Conservation (phyloP, 2,888 invertebrate species). For the Aphodius sticticus region DNA sequence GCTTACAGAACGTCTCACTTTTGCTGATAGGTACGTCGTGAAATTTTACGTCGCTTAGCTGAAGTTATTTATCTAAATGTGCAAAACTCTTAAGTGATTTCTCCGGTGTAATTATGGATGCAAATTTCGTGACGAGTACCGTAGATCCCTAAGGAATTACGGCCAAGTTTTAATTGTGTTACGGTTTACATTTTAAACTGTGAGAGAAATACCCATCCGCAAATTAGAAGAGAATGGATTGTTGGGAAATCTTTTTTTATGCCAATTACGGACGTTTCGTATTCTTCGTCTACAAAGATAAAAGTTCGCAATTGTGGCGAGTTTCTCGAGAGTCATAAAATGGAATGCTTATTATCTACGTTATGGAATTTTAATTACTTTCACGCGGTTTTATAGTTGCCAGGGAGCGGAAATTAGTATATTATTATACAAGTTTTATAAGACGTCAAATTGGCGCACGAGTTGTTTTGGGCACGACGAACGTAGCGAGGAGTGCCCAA, state of each 20-base stretch:
- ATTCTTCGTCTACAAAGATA: not conserved
- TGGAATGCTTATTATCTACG: not conserved
- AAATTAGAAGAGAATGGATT: not conserved
- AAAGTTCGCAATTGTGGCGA: not conserved
- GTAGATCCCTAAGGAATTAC: not conserved
- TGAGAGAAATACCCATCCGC: not conserved
- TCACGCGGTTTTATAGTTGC: not conserved
- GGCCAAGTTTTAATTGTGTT: not conserved
- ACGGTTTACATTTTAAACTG: not conserved
- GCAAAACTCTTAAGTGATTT: not conserved
- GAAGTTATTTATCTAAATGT: not conserved
- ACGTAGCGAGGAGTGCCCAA: too few relatives aligned
- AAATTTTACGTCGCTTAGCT: not conserved
- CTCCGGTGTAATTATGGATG: not conserved
- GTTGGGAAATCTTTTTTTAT: not conserved
- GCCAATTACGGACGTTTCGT: not conserved
- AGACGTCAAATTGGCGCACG: too few relatives aligned
- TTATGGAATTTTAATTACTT: not conserved
- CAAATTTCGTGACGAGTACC: not conserved
- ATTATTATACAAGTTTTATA: too few relatives aligned
- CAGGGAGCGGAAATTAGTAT: not conserved
- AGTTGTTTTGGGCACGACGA: too few relatives aligned
- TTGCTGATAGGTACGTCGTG: not conserved
- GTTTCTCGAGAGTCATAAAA: not conserved
- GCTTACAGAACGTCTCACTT: too few relatives aligned